Evolutionary conservation across 92 coral and sea anemone species (phyloP), one percentile per base, ranked within the genome.

Genomic region (Porites cylindrica): DNA sequence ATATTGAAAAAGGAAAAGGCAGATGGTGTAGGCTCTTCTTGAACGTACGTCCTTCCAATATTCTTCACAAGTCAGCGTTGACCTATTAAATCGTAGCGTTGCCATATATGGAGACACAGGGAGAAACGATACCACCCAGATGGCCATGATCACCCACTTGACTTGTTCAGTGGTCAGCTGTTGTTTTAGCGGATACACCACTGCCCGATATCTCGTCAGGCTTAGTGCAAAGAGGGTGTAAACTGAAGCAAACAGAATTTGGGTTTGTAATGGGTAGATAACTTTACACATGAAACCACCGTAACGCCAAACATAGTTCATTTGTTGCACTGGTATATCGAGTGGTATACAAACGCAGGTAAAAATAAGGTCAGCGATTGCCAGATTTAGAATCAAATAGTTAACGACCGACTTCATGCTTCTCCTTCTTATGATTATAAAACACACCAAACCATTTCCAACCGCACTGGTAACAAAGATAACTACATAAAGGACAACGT

Each of bases 341-440:
- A 94, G 92, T 2, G 97, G 97, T 32, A 89, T 87, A 17, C 93
- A 86, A n/a, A 94, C 78, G 17, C 91, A 86, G 2, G 97, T 94
- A 66, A 85, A 80, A 20, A 89, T 82, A 59, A 94, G 90, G 58
- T 94, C 97, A 19, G 93, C 97, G 26, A 94, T 61, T n/a, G 95
- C 93, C 76, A 94, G 81, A 62, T 91, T 94, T 18, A 94, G 60
- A 71, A 94, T 91, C 47, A 94, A 90, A 61, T 89, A 90, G 69
- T 94, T 94, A 7, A 94, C 93, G 54, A 94, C 97, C 8, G 93
- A 79, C 61, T 94, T 94, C 95, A 94, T 90, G 29, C 84, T 77
- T 51, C 91, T 74, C 71, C 91, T 81, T 51, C 88, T 78, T 38
- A 92, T 50, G 24, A 94, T 94, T 23, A 94, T 80, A 20, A 86